Percentiles rank a stretch among this genome's conserved stretches.
Evolutionary conservation across 2,888 invertebrate genomes (phyloP).

Genomic region (Elegia similella): DNA sequence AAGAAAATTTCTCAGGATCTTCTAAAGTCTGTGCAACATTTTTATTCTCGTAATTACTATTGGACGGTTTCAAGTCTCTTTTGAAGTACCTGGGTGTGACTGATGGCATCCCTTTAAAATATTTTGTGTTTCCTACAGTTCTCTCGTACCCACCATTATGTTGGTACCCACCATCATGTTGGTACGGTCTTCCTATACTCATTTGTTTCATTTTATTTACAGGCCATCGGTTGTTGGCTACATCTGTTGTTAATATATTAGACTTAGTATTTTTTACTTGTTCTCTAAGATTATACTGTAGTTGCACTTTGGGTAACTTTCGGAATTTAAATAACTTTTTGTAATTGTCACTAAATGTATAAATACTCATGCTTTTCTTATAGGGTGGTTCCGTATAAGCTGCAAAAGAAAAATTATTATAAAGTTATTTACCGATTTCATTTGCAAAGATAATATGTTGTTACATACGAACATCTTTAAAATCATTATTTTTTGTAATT

Average conservation of each 20-base stretch:
- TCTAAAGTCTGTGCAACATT: slow-evolving; percentile 34
- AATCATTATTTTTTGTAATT: too few species aligned
- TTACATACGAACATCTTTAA: too few species aligned
- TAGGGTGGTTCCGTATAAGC: slow-evolving; percentile 23
- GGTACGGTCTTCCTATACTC: background rate
- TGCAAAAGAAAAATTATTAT: slow-evolving; percentile 18
- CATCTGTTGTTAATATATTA: slow-evolving; percentile 43
- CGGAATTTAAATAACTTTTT: slow-evolving; percentile 52
- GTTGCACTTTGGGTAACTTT: slow-evolving; percentile 53
- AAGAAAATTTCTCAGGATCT: slow-evolving; percentile 40
- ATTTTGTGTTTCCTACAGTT: background rate
- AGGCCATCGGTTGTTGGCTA: slow-evolving; percentile 61
- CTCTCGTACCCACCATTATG: background rate
- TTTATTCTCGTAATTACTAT: slow-evolving; percentile 33
- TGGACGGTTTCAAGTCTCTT: slow-evolving; percentile 42
- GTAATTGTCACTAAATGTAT: slow-evolving; percentile 55
- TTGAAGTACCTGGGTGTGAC: slow-evolving; percentile 47
- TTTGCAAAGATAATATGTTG: too few species aligned
- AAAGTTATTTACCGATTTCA: too few species aligned
- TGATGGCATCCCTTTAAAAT: slow-evolving; percentile 25
- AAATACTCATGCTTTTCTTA: slow-evolving; percentile 34
- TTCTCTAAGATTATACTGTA: slow-evolving; percentile 61
- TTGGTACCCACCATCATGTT: background rate
- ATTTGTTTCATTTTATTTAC: slow-evolving; percentile 6
- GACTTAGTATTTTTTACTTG: slow-evolving; percentile 58